Evolutionary conservation across 2,113 vertebrate species (phyloP).

Genomic region (Oplegnathus fasciatus): DNA sequence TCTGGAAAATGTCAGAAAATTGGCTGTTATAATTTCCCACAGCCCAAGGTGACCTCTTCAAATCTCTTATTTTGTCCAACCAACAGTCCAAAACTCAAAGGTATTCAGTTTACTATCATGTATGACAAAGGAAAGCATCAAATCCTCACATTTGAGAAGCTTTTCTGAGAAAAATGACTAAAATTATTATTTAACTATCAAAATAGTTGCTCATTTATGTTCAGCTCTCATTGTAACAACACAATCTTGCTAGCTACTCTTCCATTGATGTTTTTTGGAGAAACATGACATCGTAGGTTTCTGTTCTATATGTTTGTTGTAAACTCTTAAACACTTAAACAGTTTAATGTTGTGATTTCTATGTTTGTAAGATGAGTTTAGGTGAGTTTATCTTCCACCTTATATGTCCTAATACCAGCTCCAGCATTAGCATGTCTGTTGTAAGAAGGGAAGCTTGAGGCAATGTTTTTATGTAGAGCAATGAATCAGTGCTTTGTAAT

Average conservation of each 20-base stretch:
- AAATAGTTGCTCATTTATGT: neutral
- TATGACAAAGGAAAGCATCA: neutral
- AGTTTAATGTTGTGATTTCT: too few relatives aligned
- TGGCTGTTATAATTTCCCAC: neutral
- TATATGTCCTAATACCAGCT: neutral
- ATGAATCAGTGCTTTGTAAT: conserved; percentile 36
- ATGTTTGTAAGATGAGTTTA: neutral
- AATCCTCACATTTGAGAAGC: neutral
- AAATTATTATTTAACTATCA: neutral
- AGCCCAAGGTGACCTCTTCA: neutral
- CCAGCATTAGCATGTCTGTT: conserved; percentile 24
- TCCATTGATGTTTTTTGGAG: neutral
- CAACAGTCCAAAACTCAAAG: neutral
- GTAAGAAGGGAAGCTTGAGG: neutral
- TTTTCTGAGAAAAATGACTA: too few relatives aligned
- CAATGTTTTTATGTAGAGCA: conserved; percentile 15
- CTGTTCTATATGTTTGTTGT: neutral
- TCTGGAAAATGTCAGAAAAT: neutral
- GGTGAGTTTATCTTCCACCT: neutral
- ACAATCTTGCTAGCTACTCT: neutral
- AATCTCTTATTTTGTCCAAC: neutral
- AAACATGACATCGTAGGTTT: neutral
- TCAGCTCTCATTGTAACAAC: neutral
- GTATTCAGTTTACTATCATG: neutral
- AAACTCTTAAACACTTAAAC: too few relatives aligned